phyloP scores from a whole-genome alignment of 1,140 invertebrate genomes.

The Phortica variegata region DNA sequence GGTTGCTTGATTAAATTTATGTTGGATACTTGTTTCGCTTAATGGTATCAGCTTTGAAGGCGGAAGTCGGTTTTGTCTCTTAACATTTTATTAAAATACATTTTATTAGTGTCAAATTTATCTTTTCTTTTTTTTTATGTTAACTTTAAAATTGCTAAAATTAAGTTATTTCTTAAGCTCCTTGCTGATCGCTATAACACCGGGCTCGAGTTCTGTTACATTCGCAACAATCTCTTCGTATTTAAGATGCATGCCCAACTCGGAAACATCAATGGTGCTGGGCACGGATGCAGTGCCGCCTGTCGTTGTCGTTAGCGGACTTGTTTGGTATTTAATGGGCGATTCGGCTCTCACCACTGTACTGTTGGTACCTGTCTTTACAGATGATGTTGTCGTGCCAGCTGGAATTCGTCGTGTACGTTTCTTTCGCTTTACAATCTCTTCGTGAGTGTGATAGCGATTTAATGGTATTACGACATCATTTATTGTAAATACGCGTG shows the following conservation, averaged over 20 bases:
- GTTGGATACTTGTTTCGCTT: too few species aligned
- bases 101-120: too few species aligned
- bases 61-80: too few species aligned
- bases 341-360: slow-evolving; percentile 10
- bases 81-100: too few species aligned
- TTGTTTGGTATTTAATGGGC: too few species aligned
- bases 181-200: slow-evolving; percentile 31
- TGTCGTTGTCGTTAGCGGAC: slow-evolving; percentile 26
- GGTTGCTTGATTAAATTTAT: too few species aligned
- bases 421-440: slow-evolving; percentile 53
- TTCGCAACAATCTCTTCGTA: slow-evolving; percentile 54
- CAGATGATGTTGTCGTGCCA: background rate
- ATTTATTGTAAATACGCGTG: slow-evolving; percentile 51
- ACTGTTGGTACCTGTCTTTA: slow-evolving; percentile 14
- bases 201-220: slow-evolving; percentile 30
- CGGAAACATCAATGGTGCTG: slow-evolving; percentile 42
- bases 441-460: slow-evolving; percentile 53
- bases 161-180: too few species aligned
- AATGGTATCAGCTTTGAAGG: too few species aligned
- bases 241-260: slow-evolving; percentile 51
- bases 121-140: too few species aligned
- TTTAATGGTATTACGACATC: slow-evolving; percentile 49
- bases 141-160: too few species aligned
- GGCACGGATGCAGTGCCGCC: slow-evolving; percentile 24
- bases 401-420: slow-evolving; percentile 36